phyloP scores from a whole-genome alignment of 2,888 invertebrate species.

The Ceratothoa steindachneri region DNA sequence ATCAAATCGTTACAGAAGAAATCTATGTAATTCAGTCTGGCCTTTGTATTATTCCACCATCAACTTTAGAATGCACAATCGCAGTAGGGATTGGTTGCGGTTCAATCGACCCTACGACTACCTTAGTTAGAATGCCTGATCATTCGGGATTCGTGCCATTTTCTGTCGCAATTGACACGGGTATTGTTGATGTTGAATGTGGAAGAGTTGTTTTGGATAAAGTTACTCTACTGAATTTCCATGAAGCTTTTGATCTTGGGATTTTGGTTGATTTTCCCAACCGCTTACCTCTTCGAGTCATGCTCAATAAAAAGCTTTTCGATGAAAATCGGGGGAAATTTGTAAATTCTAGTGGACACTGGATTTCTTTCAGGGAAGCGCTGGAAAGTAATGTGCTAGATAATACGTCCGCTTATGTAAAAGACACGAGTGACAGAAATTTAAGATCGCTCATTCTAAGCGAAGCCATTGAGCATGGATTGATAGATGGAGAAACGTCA shows the following conservation, averaged over 20 bases:
- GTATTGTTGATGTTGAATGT: background rate
- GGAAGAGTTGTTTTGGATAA: constrained; percentile 7
- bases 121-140: constrained; percentile 68
- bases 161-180: background rate
- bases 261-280: constrained; percentile 73
- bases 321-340: constrained; percentile 76
- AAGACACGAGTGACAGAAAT: constrained; percentile 67
- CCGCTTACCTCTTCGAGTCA: constrained; percentile 74
- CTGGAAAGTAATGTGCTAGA: constrained; percentile 70
- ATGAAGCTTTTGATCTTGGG: constrained; percentile 70
- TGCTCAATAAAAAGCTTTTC: constrained; percentile 74
- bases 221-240: constrained; percentile 65
- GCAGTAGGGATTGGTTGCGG: constrained; percentile 78
- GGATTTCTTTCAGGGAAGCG: constrained; percentile 77
- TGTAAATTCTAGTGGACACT: constrained; percentile 72
- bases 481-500: constrained; percentile 68
- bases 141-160: background rate
- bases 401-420: constrained; percentile 39
- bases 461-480: constrained; percentile 71
- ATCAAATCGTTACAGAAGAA: constrained; percentile 64
- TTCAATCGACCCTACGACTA: constrained; percentile 69
- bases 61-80: constrained; percentile 67
- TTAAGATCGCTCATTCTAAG: constrained; percentile 72
- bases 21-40: constrained; percentile 80
- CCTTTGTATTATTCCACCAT: constrained; percentile 67